phyloP scores from a whole-genome alignment of 2,888 invertebrate genomes.

The Coremacera marginata region DNA sequence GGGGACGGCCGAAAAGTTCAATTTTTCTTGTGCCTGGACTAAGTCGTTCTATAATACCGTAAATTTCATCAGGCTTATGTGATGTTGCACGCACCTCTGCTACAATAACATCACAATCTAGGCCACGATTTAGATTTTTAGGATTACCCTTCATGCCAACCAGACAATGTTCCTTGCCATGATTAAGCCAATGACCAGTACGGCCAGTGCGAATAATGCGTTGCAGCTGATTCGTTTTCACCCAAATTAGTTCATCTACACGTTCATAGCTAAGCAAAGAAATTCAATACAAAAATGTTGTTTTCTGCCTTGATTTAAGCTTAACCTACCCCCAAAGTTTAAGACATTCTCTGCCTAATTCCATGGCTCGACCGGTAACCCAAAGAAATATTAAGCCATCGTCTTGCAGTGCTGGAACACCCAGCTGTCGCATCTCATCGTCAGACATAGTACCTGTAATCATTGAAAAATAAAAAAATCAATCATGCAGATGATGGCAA shows the following conservation, averaged over 20 bases:
- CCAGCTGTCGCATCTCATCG: slow-evolving; percentile 96
- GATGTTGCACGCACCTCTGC: slow-evolving; percentile 98
- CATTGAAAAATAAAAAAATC: neutral
- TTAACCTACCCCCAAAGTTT: slow-evolving; percentile 92
- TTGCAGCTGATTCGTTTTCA: slow-evolving; percentile 98
- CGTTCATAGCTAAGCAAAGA: slow-evolving; percentile 77
- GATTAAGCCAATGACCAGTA: slow-evolving; percentile 98
- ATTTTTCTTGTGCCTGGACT: slow-evolving; percentile 98
- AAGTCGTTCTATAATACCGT: slow-evolving; percentile 95
- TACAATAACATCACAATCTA: slow-evolving; percentile 98
- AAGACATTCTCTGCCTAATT: slow-evolving; percentile 94
- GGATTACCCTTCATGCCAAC: slow-evolving; percentile 97
- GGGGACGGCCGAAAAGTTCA: slow-evolving; percentile 95
- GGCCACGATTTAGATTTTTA: slow-evolving; percentile 87
- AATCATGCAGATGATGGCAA: neutral
- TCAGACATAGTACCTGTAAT: slow-evolving; percentile 87
- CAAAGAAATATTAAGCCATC: slow-evolving; percentile 96
- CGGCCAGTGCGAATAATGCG: slow-evolving; percentile 96
- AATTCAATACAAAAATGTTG: neutral
- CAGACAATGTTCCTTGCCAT: slow-evolving; percentile 97
- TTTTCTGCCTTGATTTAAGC: neutral
- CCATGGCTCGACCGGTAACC: slow-evolving; percentile 91
- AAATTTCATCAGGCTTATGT: slow-evolving; percentile 98
- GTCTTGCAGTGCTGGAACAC: slow-evolving; percentile 94
- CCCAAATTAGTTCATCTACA: slow-evolving; percentile 98